phyloP scores from a whole-genome alignment of 2,888 invertebrate genomes.

The Parochlus steinenii region DNA sequence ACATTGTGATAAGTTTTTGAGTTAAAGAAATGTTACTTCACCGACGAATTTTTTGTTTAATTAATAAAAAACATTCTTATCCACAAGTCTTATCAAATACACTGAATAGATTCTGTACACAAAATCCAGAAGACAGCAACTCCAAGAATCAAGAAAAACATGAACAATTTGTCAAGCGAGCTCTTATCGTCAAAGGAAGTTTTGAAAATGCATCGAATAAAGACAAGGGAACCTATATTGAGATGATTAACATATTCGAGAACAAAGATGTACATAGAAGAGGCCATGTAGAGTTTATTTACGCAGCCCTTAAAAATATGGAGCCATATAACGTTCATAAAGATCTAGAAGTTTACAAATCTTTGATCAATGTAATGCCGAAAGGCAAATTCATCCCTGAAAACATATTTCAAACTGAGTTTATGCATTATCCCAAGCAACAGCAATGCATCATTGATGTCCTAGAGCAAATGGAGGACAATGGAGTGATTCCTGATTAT shows the following conservation, averaged over 20 bases:
- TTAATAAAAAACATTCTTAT: too few species aligned
- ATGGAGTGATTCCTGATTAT: slow-evolving; percentile 78
- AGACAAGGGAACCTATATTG: slow-evolving; percentile 48
- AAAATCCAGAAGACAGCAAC: background rate
- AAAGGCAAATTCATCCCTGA: slow-evolving; percentile 74
- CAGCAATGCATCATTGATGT: slow-evolving; percentile 86
- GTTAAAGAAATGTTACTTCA: too few species aligned
- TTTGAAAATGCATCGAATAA: slow-evolving; percentile 26
- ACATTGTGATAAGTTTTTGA: too few species aligned
- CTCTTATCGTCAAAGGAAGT: slow-evolving; percentile 11
- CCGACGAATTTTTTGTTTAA: too few species aligned
- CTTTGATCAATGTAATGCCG: slow-evolving; percentile 68
- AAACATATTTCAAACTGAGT: slow-evolving; percentile 72
- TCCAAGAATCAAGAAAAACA: background rate
- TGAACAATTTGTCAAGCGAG: slow-evolving; percentile 5
- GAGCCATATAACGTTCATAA: slow-evolving; percentile 75
- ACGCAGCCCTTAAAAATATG: slow-evolving; percentile 75
- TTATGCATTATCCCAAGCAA: slow-evolving; percentile 89
- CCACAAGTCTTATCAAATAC: too few species aligned
- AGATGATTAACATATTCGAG: slow-evolving; percentile 58
- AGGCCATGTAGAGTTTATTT: slow-evolving; percentile 90
- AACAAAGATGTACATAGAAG: slow-evolving; percentile 48
- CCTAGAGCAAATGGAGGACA: slow-evolving; percentile 87
- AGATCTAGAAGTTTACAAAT: slow-evolving; percentile 75
- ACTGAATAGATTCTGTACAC: too few species aligned